Percentiles rank a stretch among this genome's conserved stretches.
Conservation (phyloP, 2,888 invertebrate species). For the Eubasilissa splendida region DNA sequence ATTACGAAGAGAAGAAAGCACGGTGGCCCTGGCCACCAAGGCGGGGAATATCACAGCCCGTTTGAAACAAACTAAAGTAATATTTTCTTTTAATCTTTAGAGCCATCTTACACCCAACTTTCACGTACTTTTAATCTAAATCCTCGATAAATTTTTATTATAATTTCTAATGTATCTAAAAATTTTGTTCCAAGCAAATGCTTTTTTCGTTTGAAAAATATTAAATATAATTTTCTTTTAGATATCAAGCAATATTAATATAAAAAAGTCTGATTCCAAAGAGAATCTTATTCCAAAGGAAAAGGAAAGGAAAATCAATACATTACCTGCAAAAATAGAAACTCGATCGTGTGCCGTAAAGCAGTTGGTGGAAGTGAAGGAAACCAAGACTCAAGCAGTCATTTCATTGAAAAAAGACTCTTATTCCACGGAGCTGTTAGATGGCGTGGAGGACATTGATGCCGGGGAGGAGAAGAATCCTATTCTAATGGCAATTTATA, state of each 20-base stretch:
- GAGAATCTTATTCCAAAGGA: constrained; percentile 50
- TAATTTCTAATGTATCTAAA: no score
- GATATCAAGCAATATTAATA: constrained; percentile 23
- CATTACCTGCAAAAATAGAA: constrained; percentile 9
- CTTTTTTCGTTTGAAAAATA: not conserved
- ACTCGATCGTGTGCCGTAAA: not conserved
- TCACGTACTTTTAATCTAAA: no score
- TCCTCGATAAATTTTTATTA: no score
- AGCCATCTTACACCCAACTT: no score
- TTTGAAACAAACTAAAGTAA: constrained; percentile 49
- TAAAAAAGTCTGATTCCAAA: constrained; percentile 41
- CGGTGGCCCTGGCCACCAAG: constrained; percentile 65
- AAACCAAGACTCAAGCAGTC: not conserved
- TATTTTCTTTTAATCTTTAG: not conserved
- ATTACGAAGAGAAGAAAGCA: constrained; percentile 69
- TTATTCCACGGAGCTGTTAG: constrained; percentile 62
- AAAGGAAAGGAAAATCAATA: constrained; percentile 19
- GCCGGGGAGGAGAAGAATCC: constrained; percentile 82
- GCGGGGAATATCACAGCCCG: constrained; percentile 58
- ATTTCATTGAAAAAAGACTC: constrained; percentile 40
- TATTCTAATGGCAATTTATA: constrained; percentile 86
- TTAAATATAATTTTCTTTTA: not conserved
- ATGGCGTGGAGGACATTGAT: constrained; percentile 82
- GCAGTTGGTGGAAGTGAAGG: not conserved
- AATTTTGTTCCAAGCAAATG: not conserved